A percentile compares a stretch with the other conserved stretches of the same genome.
phyloP scores from a whole-genome alignment of 2,888 invertebrate species.

The Masnerella sp. region DNA sequence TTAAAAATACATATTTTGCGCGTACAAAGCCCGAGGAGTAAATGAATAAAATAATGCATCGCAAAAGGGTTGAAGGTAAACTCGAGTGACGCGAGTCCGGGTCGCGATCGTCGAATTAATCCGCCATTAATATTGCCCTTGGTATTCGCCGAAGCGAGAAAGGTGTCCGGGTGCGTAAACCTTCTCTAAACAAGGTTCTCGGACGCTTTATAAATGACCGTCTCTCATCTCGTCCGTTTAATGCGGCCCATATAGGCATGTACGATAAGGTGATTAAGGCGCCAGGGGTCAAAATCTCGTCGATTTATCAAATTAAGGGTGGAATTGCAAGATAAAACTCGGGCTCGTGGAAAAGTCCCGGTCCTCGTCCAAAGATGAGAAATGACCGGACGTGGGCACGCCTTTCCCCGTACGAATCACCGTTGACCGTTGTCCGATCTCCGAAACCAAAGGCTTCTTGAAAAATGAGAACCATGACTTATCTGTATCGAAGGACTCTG shows the following conservation, averaged over 20 bases:
- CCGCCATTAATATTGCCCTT: conserved; percentile 74
- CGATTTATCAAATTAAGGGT: conserved; percentile 78
- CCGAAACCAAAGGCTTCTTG: conserved; percentile 62
- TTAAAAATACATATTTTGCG: conserved; percentile 17
- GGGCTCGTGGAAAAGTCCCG: conserved; percentile 73
- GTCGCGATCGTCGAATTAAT: conserved; percentile 75
- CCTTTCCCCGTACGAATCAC: conserved; percentile 61
- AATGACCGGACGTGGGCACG: conserved; percentile 65
- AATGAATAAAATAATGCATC: conserved; percentile 42
- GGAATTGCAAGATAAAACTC: conserved; percentile 76
- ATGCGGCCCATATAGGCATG: conserved; percentile 77
- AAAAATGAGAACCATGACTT: conserved; percentile 76
- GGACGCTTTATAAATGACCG: conserved; percentile 74
- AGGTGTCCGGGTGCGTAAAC: conserved; percentile 75
- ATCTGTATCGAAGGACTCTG: conserved; percentile 73
- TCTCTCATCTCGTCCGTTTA: conserved; percentile 66
- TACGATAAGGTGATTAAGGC: conserved; percentile 75
- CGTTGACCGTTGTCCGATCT: conserved; percentile 66
- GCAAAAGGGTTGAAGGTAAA: conserved; percentile 50
- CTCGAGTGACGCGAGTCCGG: conserved; percentile 55
- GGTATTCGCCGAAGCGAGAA: conserved; percentile 64
- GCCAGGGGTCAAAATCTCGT: conserved; percentile 73
- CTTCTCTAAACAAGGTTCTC: conserved; percentile 75
- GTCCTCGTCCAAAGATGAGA: conserved; percentile 66
- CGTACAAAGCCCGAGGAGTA: conserved; percentile 19